These are phyloP conservation scores for Drosophila kanekoi DNA, from an alignment of 2,888 invertebrate species.

Conservation along the genomic window DNA sequence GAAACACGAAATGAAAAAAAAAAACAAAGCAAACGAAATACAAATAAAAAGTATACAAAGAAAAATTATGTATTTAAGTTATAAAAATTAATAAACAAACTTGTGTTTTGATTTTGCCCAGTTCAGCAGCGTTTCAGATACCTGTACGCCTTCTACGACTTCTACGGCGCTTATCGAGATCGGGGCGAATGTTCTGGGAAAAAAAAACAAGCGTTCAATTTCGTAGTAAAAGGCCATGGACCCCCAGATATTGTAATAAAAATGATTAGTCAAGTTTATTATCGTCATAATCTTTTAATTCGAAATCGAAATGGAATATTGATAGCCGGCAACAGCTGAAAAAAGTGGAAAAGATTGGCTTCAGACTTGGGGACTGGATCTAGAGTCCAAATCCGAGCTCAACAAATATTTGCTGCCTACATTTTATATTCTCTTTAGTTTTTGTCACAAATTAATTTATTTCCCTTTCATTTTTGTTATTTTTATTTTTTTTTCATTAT, in stretches of 20 bases:
- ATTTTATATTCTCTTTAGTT: slow-evolving; percentile 21
- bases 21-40: slow-evolving; percentile 48
- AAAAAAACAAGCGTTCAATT: slow-evolving; percentile 46
- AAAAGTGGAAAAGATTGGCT: no score
- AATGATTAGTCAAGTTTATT: slow-evolving; percentile 81
- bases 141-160: slow-evolving; percentile 14
- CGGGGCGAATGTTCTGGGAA: slow-evolving; percentile 62
- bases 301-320: slow-evolving; percentile 76
- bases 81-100: slow-evolving; percentile 76
- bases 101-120: slow-evolving; percentile 54
- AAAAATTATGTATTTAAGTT: slow-evolving; percentile 75
- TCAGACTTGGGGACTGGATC: slow-evolving; percentile 4
- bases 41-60: slow-evolving; percentile 60
- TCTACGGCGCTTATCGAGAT: slow-evolving; percentile 54
- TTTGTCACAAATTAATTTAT: slow-evolving; percentile 39
- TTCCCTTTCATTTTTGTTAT: slow-evolving; percentile 36
- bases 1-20: slow-evolving; percentile 28
- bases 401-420: slow-evolving; percentile 64
- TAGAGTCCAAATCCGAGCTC: slow-evolving; percentile 42
- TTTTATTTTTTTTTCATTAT: slow-evolving; percentile 29
- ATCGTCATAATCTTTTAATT: slow-evolving; percentile 81
- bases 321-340: slow-evolving; percentile 43
- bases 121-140: slow-evolving; percentile 24
- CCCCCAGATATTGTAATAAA: slow-evolving; percentile 68
- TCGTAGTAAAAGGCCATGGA: slow-evolving; percentile 66